Evolutionary conservation across 2,797 vertebrate genomes (phyloP).

Genomic region (Spinibarbus caldwelli): DNA sequence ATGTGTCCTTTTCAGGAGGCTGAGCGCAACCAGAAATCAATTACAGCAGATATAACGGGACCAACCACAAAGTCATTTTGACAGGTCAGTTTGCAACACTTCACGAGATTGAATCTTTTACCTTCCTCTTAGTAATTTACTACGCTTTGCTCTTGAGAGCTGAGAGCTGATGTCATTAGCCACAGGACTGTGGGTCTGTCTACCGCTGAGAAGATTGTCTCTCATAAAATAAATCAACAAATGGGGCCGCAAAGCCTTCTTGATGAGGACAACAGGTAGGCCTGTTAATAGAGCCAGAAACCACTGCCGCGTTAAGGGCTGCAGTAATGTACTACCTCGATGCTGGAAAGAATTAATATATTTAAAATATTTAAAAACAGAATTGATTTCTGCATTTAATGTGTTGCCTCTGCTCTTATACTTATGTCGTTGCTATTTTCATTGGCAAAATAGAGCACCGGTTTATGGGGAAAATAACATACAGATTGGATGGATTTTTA

Average conservation of each 20-base stretch:
- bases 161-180: not conserved
- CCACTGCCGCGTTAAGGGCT: no score
- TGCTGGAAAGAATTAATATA: no score
- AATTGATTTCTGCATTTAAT: no score
- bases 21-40: not conserved
- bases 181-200: not conserved
- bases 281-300: no score
- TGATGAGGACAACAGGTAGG: not conserved
- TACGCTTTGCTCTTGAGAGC: not conserved
- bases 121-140: not conserved
- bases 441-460: no score
- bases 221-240: not conserved
- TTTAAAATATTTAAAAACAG: no score
- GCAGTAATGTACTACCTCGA: no score
- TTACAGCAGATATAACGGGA: not conserved
- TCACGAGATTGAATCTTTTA: not conserved
- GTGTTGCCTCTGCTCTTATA: no score
- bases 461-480: no score
- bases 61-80: not conserved
- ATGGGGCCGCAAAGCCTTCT: not conserved
- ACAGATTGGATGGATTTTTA: no score
- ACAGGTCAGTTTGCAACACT: not conserved
- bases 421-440: no score
- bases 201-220: not conserved
- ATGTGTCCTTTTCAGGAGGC: no score